phyloP scores from a whole-genome alignment of 2,113 vertebrate genomes.

The Centropus unirufus region DNA sequence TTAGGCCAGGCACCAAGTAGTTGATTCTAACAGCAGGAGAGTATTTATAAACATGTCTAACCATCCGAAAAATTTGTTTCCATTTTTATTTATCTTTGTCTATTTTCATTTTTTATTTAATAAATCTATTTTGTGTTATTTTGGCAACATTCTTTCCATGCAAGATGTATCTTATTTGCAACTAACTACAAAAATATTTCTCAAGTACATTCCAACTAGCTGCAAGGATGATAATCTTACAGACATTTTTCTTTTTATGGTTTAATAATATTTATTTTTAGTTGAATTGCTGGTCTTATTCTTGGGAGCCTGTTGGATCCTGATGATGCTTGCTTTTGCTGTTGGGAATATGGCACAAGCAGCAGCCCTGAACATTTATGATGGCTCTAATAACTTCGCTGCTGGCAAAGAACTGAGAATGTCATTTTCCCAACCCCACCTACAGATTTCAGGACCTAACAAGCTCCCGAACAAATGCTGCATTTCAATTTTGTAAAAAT shows the following conservation, averaged over 20 bases:
- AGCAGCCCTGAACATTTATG: slow-evolving; percentile 17
- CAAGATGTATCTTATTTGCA: slow-evolving; percentile 39
- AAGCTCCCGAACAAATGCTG: slow-evolving; percentile 35
- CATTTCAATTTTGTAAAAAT: slow-evolving; percentile 32
- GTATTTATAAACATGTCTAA: background rate
- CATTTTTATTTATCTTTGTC: background rate
- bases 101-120: background rate
- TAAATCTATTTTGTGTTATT: slow-evolving; percentile 10
- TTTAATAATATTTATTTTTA: slow-evolving; percentile 70
- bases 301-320: slow-evolving; percentile 59
- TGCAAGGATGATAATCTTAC: slow-evolving; percentile 50
- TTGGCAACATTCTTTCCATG: slow-evolving; percentile 12
- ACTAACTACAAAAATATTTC: slow-evolving; percentile 43
- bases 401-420: slow-evolving; percentile 14
- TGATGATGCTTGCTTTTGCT: slow-evolving; percentile 64
- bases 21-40: background rate
- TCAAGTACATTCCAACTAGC: slow-evolving; percentile 50
- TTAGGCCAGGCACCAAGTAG: background rate
- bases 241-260: slow-evolving; percentile 55
- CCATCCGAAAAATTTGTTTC: background rate
- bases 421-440: slow-evolving; percentile 54
- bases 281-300: slow-evolving; percentile 38
- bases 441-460: slow-evolving; percentile 62
- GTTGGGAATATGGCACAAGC: slow-evolving; percentile 56
- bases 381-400: slow-evolving; percentile 33